Conservation (phyloP, 2,113 vertebrate species). For the Recurvirostra avosetta region DNA sequence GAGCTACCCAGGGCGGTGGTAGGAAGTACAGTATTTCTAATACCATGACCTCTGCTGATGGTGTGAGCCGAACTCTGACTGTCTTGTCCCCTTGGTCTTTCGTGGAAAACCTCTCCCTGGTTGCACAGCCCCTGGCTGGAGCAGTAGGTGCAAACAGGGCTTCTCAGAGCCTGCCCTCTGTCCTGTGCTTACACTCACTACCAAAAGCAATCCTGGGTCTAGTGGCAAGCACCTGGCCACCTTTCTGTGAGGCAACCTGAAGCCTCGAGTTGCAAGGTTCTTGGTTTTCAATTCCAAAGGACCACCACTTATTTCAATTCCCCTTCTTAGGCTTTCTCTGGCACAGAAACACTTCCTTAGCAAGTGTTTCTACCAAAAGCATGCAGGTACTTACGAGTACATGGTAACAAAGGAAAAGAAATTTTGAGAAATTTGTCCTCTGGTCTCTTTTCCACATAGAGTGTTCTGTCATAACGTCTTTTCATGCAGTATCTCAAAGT, state of each 20-base stretch:
- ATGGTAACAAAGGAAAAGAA: not conserved
- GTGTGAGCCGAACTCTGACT: not conserved
- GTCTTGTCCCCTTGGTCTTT: not conserved
- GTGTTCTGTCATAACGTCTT: not conserved
- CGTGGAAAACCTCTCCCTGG: not conserved
- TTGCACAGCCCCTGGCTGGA: not conserved
- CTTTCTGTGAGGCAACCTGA: not conserved
- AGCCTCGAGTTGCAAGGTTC: not conserved
- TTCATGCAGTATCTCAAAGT: not conserved
- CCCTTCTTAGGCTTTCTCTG: not conserved
- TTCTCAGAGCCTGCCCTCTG: not conserved
- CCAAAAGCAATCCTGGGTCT: not conserved
- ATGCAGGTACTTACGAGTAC: not conserved
- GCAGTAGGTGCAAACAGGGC: not conserved
- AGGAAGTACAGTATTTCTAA: not conserved
- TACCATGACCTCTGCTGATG: not conserved
- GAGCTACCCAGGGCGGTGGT: fast-evolving
- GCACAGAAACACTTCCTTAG: not conserved
- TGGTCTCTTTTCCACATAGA: not conserved
- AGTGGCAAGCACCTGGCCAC: not conserved
- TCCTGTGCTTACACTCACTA: fast-evolving
- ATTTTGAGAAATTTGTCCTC: not conserved
- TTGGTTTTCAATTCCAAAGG: not conserved
- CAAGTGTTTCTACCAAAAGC: not conserved
- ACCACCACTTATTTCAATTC: not conserved